phyloP scores from a whole-genome alignment of 2,113 vertebrate genomes.

The Electrona antarctica region DNA sequence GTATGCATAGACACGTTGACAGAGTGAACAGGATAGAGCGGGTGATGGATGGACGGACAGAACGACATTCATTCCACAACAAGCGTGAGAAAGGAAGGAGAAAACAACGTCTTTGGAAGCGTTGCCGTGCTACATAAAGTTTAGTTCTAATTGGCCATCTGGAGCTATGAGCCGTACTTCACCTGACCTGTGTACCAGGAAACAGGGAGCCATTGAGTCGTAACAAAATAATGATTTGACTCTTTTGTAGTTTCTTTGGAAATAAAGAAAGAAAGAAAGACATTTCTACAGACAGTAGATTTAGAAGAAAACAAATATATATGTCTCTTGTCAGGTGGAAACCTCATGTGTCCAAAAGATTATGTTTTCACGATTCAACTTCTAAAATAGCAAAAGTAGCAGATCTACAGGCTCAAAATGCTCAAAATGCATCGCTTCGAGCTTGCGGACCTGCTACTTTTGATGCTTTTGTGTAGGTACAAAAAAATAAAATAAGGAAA shows the following conservation, averaged over 20 bases:
- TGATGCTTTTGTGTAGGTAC: no score
- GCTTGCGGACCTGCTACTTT: no score
- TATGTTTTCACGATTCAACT: no score
- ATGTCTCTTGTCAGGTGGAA: no score
- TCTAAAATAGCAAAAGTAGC: no score
- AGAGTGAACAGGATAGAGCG: not conserved
- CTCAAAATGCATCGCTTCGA: no score
- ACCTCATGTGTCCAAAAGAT: no score
- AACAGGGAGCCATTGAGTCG: constrained; percentile 9
- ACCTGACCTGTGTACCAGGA: constrained; percentile 40
- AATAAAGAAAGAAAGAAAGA: constrained; percentile 43
- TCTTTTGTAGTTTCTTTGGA: constrained; percentile 45
- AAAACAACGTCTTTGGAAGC: constrained; percentile 55
- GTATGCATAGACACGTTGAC: no score
- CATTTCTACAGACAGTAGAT: constrained; percentile 9
- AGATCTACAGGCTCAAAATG: no score
- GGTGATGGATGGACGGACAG: not conserved
- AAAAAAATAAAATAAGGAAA: no score
- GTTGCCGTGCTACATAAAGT: constrained; percentile 49
- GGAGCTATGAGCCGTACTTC: constrained; percentile 53
- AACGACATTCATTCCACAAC: constrained; percentile 40
- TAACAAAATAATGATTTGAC: constrained; percentile 57
- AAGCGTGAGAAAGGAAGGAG: constrained; percentile 40
- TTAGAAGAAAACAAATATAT: not conserved
- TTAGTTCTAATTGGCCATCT: constrained; percentile 71